phyloP scores from a whole-genome alignment of 2,113 vertebrate genomes.

The Spizaetus ornatus region DNA sequence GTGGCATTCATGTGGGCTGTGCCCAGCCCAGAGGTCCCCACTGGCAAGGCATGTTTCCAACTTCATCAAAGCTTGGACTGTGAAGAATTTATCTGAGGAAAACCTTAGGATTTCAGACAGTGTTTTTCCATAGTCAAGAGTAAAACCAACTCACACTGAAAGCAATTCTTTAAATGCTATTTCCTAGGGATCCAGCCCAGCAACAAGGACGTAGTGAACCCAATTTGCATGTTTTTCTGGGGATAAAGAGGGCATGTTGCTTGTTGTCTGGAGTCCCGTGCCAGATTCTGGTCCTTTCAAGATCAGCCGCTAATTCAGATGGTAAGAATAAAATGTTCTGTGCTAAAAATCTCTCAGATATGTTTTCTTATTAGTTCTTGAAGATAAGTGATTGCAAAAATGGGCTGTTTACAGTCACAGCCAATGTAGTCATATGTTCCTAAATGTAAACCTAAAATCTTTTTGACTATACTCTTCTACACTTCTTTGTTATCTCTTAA shows the following conservation, averaged over 20 bases:
- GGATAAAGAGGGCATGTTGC: neutral
- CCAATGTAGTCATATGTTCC: neutral
- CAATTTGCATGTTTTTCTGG: neutral
- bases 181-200: neutral
- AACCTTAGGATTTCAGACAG: neutral
- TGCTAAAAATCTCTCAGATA: neutral
- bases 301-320: neutral
- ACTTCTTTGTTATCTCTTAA: neutral
- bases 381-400: neutral
- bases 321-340: conserved; percentile 36
- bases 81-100: neutral
- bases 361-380: neutral
- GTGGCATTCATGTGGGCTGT: neutral
- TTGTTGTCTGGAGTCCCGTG: neutral
- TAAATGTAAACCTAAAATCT: neutral
- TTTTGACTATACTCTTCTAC: neutral
- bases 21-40: neutral
- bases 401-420: neutral
- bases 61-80: neutral
- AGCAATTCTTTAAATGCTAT: neutral
- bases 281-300: neutral
- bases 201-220: neutral
- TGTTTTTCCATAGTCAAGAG: neutral
- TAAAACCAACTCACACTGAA: neutral
- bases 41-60: neutral